Percentiles rank a stretch among this genome's conserved stretches.
phyloP scores from a whole-genome alignment of 2,888 invertebrate genomes.

The Acleris cristana region DNA sequence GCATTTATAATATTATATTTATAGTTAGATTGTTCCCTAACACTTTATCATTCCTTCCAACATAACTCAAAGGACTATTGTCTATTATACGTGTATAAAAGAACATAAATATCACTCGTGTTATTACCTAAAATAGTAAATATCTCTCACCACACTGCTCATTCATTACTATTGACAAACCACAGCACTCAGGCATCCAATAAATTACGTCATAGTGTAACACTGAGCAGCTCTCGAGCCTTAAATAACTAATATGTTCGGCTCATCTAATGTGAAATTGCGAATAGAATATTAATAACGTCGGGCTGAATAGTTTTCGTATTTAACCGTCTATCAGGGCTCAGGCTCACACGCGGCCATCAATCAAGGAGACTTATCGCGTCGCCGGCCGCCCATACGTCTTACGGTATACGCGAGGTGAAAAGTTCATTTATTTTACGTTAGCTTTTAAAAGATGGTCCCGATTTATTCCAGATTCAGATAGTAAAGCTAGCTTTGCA shows the following conservation, averaged over 20 bases:
- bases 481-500: not conserved
- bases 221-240: too few relatives aligned
- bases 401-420: slow-evolving; percentile 42
- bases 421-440: slow-evolving; percentile 47
- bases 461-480: slow-evolving; percentile 27
- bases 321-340: slow-evolving; percentile 49
- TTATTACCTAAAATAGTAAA: too few relatives aligned
- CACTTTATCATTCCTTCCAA: too few relatives aligned
- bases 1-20: too few relatives aligned
- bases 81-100: too few relatives aligned
- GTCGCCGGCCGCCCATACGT: slow-evolving; percentile 52
- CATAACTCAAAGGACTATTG: too few relatives aligned
- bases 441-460: slow-evolving; percentile 32
- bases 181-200: too few relatives aligned
- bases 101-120: too few relatives aligned
- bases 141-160: too few relatives aligned
- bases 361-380: slow-evolving; percentile 69
- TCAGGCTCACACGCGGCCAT: slow-evolving; percentile 44
- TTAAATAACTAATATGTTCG: slow-evolving; percentile 1
- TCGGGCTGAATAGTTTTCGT: slow-evolving; percentile 37
- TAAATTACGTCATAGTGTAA: too few relatives aligned
- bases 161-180: too few relatives aligned
- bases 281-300: slow-evolving; percentile 34
- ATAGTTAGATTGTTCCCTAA: too few relatives aligned
- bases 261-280: slow-evolving; percentile 18